Evolutionary conservation across 2,888 invertebrate species (phyloP), one percentile per base, ranked within the genome.

Genomic region (Conomelus anceps): DNA sequence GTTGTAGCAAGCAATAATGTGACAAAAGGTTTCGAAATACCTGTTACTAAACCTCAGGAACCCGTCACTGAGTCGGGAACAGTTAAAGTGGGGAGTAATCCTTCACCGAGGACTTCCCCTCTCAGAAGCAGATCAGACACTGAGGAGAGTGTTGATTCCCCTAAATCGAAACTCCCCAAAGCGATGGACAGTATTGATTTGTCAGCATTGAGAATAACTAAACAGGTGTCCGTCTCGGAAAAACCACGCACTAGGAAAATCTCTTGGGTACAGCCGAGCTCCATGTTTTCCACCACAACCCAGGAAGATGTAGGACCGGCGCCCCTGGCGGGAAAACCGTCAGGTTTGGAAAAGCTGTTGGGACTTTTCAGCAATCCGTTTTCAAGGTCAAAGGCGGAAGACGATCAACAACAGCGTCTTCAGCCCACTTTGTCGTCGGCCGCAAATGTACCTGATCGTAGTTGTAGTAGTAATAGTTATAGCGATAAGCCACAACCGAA

Each of bases 331-430:
- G 92, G 92, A 90, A 92, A 93, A 22, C 95, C 95, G 0, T 94
- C 95, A 9, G 95, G 95, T 92, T 93, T 96, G 88, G 96, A 96
- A 90, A 96, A 95, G 92, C 92, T 96, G 1, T 92, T 96, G 0
- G 96, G 95, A 24, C 92, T 96, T 1, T 96, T 96, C 92, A 95
- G 96, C 91, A 95, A 95, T 92, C 95, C 96, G 0, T 91, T 91
- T 86, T 89, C 89, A 20, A 26, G 90, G 88, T 87, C 86, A 34
- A 89, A 89, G 84, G 17, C 87, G 23, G 89, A 89, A 87, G 90
- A 90, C 23, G 89, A 88, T 34, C 85, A 86, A 13, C 11, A 17
- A 1, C 87, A 29, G 23, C 88, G 84, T 22, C 87, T 88, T 23
- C 86, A 88, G 63, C 88, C 86, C 22, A 24, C 23, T 4, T 9